Evolutionary conservation across 2,113 vertebrate genomes (phyloP).

Genomic region (Penelope pileata): DNA sequence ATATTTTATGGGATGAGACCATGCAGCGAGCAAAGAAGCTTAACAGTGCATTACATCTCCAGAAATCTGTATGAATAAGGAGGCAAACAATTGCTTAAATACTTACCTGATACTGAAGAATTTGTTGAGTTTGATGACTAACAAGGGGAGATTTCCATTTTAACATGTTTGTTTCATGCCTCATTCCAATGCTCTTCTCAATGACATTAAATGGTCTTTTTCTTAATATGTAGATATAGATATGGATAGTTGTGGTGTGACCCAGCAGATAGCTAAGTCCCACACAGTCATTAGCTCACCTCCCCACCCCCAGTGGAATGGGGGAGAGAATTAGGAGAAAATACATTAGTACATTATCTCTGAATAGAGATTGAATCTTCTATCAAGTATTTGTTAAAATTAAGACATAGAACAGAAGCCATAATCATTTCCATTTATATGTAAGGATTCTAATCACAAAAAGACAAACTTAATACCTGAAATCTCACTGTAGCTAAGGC

Average conservation of each 20-base stretch:
- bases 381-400: not conserved
- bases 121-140: not conserved
- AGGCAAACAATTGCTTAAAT: not conserved
- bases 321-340: too few species aligned
- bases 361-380: not conserved
- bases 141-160: not conserved
- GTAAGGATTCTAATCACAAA: not conserved
- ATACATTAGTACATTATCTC: too few species aligned
- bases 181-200: not conserved
- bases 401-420: not conserved
- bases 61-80: not conserved
- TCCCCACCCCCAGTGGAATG: too few species aligned
- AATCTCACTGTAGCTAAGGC: not conserved
- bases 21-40: not conserved
- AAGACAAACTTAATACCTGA: not conserved
- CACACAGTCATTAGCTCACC: too few species aligned
- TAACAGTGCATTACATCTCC: not conserved
- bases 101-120: not conserved
- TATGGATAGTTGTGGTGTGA: not conserved
- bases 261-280: too few species aligned
- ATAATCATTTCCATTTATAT: not conserved
- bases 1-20: not conserved
- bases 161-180: not conserved
- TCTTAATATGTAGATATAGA: not conserved
- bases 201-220: not conserved